These are phyloP conservation scores for Drosophila ficusphila DNA, from an alignment of 1,140 invertebrate genomes.

Conservation along the genomic window DNA sequence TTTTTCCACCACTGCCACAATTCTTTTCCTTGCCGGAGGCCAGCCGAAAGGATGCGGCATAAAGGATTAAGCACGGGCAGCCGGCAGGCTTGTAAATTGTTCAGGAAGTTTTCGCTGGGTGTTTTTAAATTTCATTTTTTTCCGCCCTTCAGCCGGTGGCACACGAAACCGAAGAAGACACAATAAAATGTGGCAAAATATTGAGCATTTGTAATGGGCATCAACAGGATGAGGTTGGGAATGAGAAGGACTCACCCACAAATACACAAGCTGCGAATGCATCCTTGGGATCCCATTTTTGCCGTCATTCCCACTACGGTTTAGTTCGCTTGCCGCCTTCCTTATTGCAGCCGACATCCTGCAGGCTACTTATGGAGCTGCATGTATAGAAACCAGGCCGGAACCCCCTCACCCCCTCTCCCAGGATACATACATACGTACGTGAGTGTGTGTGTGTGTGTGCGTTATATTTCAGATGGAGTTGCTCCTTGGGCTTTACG, in stretches of 20 bases:
- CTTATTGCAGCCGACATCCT: conserved; percentile 63
- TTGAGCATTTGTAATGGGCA: conserved; percentile 51
- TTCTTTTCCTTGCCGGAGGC: conserved; percentile 41
- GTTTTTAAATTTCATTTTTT: conserved; percentile 65
- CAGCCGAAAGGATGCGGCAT: conserved; percentile 53
- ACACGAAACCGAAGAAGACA: conserved; percentile 49
- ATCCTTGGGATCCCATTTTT: conserved; percentile 16
- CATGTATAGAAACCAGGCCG: conserved; percentile 55
- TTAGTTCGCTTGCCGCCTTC: conserved; percentile 27
- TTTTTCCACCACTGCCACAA: conserved; percentile 39
- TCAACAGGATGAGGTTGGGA: conserved; percentile 16
- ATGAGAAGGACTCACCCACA: background rate
- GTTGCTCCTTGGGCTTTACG: conserved; percentile 53
- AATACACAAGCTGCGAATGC: conserved; percentile 1
- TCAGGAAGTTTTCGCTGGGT: conserved; percentile 47
- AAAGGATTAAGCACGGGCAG: conserved; percentile 71
- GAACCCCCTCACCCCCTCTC: background rate
- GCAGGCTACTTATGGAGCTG: conserved; percentile 67
- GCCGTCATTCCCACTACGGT: conserved; percentile 45
- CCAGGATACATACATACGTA: no score
- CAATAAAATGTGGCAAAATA: conserved; percentile 67
- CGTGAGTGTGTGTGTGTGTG: no score
- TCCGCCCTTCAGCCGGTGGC: background rate
- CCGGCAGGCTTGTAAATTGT: conserved; percentile 68
- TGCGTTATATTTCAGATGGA: conserved; percentile 55